Evolutionary conservation across 2,888 invertebrate genomes (phyloP), one percentile per base, ranked within the genome.

Genomic region (Hermaeophaga mercurialis): DNA sequence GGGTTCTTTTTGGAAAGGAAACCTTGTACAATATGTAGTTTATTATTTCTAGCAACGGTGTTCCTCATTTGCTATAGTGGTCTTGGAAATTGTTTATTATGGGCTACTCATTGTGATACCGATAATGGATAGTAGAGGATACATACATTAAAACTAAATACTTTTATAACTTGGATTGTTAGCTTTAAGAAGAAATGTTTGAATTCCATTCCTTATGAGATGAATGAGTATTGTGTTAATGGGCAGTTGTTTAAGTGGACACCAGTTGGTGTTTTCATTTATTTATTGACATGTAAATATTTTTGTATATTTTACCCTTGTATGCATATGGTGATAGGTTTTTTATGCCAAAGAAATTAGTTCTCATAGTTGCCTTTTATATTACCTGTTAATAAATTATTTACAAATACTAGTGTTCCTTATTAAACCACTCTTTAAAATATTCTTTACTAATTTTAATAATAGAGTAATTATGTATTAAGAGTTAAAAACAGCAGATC

Each of bases 1-100:
- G 95, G 97, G 69, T 98, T 98, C 81, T 97, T 98, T 78, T 82
- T 99, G 70, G 96, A 97, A 75, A 83, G 95, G 71, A 97, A 94
- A 77, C 98, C 98, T 1, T 99, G 98, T 78, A 96, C 96, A 44
- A 94, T 97, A 64, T 99, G 98, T 82, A 94, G 94, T 73, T 81
- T 96, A 50, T 91, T 98, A 66, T 99, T 99, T 80, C 80, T 97
- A 48, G 89, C 91, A 31, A 94, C 97, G 15, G 91, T 97, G 52
- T 91, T 91, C 71, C 84, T 98, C 14, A 89, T 97, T 63, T 99
- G 98, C 80, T 97, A 96, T 81, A 94, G 94, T 77, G 96, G 96
- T 59, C 86, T 94, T 53, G 96, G 96, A 15, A 94, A 92, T 79
- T 98, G 97, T 78, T 83, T 97, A 62, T 90, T 98, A 75, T 95